Evolutionary conservation across 2,113 vertebrate genomes (phyloP).

Genomic region (Serinus canaria): DNA sequence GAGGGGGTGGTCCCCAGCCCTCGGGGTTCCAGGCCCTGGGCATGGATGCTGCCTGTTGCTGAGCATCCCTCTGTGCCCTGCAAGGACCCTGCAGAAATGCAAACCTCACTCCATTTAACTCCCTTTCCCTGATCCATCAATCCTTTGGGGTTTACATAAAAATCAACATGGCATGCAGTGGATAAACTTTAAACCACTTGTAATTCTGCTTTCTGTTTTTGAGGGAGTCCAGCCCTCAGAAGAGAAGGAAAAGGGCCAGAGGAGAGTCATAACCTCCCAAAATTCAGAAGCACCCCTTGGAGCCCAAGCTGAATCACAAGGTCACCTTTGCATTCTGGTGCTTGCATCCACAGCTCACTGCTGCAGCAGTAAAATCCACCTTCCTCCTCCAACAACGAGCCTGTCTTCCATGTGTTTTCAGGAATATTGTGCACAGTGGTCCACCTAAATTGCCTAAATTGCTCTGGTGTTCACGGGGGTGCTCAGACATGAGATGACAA

Average conservation of each 20-base stretch:
- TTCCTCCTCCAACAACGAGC: not conserved
- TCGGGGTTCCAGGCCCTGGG: rapidly evolving
- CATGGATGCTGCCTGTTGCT: rapidly evolving
- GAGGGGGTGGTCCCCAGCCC: not conserved
- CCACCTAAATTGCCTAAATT: not conserved
- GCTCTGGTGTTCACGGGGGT: not conserved
- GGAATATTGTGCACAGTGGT: not conserved
- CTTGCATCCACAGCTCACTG: not conserved
- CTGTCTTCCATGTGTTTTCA: not conserved
- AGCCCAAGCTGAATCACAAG: rapidly evolving
- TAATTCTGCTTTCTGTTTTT: not conserved
- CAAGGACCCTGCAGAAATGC: not conserved
- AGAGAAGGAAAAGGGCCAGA: not conserved
- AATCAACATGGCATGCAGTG: not conserved
- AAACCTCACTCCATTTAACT: not conserved
- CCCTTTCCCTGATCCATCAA: not conserved
- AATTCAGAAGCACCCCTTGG: not conserved
- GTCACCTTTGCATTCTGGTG: not conserved
- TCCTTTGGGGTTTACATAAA: not conserved
- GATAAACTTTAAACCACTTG: not conserved
- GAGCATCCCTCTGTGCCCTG: not conserved
- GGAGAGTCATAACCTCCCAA: not conserved
- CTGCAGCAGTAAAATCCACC: not conserved
- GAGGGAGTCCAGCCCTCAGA: not conserved
- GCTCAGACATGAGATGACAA: not conserved